These are phyloP conservation scores for Loriculus beryllinus DNA, from an alignment of 2,797 vertebrate species.

Conservation along the genomic window DNA sequence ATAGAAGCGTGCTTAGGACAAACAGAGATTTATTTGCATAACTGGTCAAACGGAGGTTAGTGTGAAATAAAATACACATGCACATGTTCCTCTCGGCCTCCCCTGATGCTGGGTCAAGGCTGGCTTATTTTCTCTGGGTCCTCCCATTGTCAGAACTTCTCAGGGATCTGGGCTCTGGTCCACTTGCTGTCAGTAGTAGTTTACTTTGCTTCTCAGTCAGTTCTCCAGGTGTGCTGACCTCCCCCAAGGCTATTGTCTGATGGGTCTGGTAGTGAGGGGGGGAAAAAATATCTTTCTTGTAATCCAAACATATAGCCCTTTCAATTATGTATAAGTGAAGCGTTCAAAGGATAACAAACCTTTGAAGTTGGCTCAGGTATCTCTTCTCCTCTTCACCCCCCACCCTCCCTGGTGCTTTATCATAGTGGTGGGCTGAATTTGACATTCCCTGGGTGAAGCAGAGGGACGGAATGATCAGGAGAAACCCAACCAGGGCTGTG, in stretches of 20 bases:
- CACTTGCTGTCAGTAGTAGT: constrained; percentile 23
- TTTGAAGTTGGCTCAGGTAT: background rate
- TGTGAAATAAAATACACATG: constrained; percentile 35
- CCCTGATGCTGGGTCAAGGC: background rate
- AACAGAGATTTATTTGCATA: constrained; percentile 31
- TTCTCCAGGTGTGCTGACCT: background rate
- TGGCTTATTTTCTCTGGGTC: constrained; percentile 46
- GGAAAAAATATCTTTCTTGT: background rate
- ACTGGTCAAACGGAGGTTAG: constrained; percentile 54
- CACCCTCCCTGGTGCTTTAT: background rate
- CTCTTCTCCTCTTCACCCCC: background rate
- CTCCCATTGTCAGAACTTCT: background rate
- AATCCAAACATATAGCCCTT: background rate
- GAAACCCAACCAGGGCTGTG: background rate
- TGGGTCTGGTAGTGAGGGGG: background rate
- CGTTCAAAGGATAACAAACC: background rate
- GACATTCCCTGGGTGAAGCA: background rate
- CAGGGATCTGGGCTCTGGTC: background rate
- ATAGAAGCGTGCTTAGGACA: background rate
- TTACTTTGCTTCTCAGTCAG: constrained; percentile 15
- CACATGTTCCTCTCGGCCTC: background rate
- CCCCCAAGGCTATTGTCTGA: background rate
- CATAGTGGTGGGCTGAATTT: background rate
- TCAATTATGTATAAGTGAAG: background rate
- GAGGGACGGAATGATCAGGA: background rate